These are phyloP conservation scores for Xenopus borealis DNA, from an alignment of 2,113 vertebrate genomes.

Conservation along the genomic window DNA sequence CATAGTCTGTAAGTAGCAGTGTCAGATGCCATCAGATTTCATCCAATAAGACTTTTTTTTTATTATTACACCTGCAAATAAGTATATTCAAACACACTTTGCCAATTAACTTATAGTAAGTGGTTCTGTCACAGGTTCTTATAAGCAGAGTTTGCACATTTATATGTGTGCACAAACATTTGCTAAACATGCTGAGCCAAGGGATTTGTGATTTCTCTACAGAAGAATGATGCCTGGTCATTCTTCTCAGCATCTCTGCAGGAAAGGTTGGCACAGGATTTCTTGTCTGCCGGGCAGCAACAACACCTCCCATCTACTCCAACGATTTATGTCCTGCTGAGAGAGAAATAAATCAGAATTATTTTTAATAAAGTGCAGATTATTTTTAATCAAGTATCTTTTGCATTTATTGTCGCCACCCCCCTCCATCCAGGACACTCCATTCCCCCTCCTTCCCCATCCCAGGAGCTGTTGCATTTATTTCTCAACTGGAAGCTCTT, in stretches of 20 bases:
- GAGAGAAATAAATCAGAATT: slow-evolving; percentile 43
- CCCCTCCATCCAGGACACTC: not conserved
- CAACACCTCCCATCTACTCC: slow-evolving; percentile 21
- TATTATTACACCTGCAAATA: too few species aligned
- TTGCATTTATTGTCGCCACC: slow-evolving; percentile 18
- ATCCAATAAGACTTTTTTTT: too few species aligned
- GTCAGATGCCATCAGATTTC: too few species aligned
- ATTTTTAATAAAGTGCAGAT: slow-evolving; percentile 44
- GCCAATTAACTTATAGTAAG: too few species aligned
- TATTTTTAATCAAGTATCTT: slow-evolving; percentile 40
- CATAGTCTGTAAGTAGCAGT: too few species aligned
- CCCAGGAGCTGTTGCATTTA: slow-evolving; percentile 15
- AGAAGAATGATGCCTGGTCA: not conserved
- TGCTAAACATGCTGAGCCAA: slow-evolving; percentile 4
- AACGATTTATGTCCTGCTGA: slow-evolving; percentile 42
- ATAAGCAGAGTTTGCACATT: too few species aligned
- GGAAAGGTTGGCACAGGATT: slow-evolving; percentile 25
- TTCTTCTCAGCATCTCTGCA: slow-evolving; percentile 5
- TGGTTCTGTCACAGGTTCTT: too few species aligned
- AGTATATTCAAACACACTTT: too few species aligned
- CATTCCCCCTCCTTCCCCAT: slow-evolving; percentile 6
- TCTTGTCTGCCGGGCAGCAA: slow-evolving; percentile 24
- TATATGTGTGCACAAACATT: not conserved
- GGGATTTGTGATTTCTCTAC: not conserved
- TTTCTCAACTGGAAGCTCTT: slow-evolving; percentile 19